Percentiles rank a stretch among this genome's conserved stretches.
These are phyloP conservation scores for Spea multiplicata DNA, from an alignment of 2,113 vertebrate species.

Conservation along the genomic window DNA sequence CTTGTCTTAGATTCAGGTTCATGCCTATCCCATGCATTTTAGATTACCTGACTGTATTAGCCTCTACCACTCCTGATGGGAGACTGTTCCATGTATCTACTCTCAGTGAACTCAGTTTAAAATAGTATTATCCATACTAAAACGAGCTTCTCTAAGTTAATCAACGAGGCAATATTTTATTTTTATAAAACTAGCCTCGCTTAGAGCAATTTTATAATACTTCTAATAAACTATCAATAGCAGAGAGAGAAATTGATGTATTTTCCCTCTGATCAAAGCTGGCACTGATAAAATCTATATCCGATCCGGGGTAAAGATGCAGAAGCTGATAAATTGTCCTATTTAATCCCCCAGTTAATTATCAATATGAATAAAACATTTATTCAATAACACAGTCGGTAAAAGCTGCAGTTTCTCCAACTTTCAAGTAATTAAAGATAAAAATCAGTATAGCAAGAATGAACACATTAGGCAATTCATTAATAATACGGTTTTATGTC, in stretches of 20 bases:
- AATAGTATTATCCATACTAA: no score
- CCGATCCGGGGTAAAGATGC: neutral
- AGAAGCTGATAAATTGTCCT: neutral
- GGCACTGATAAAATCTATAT: neutral
- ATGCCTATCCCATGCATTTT: no score
- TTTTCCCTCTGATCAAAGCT: neutral
- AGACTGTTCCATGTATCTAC: no score
- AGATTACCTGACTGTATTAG: no score
- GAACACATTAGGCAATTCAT: neutral
- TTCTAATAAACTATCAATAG: slow-evolving; percentile 18
- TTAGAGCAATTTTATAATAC: neutral
- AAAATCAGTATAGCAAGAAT: slow-evolving; percentile 9
- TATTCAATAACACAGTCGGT: slow-evolving; percentile 7
- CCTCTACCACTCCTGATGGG: no score
- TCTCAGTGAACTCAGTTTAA: no score
- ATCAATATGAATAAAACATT: slow-evolving; percentile 4
- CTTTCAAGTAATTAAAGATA: slow-evolving; percentile 1
- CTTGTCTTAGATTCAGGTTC: no score
- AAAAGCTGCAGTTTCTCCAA: neutral
- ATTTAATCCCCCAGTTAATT: slow-evolving; percentile 25
- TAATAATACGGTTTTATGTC: neutral
- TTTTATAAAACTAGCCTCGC: no score
- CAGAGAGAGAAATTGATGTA: slow-evolving; percentile 1
- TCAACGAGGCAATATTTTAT: no score
- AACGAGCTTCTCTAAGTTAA: no score